phyloP scores from a whole-genome alignment of 23 tunicate species.

The Ciona savignyi region DNA sequence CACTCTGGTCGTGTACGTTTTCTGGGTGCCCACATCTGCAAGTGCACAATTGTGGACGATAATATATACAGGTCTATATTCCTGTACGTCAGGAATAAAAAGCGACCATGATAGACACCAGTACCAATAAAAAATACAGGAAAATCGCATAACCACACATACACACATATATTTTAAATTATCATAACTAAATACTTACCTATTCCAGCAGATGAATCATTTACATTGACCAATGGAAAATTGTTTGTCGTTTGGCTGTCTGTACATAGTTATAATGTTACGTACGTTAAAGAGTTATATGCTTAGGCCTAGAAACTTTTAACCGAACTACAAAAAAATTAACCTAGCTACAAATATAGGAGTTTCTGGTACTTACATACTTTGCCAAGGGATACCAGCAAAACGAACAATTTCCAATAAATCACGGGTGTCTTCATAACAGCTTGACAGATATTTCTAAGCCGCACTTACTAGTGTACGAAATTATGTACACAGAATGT shows the following conservation, averaged over 20 bases:
- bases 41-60: too few relatives aligned
- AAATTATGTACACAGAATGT: too few relatives aligned
- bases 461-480: too few relatives aligned
- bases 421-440: not conserved
- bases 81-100: too few relatives aligned
- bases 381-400: not conserved
- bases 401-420: not conserved
- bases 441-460: too few relatives aligned
- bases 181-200: constrained; percentile 1
- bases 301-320: not conserved
- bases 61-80: too few relatives aligned
- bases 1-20: constrained; percentile 8
- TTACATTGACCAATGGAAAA: constrained; percentile 7
- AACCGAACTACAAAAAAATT: not conserved
- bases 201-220: not conserved
- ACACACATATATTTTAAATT: too few relatives aligned
- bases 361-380: not conserved
- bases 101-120: too few relatives aligned
- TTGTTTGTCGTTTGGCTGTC: not conserved
- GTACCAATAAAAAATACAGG: too few relatives aligned
- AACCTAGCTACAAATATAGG: not conserved
- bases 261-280: not conserved
- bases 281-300: not conserved
- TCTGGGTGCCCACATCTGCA: too few relatives aligned
- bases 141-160: too few relatives aligned